phyloP scores from a whole-genome alignment of 2,113 vertebrate genomes.

The Tachycineta bicolor region DNA sequence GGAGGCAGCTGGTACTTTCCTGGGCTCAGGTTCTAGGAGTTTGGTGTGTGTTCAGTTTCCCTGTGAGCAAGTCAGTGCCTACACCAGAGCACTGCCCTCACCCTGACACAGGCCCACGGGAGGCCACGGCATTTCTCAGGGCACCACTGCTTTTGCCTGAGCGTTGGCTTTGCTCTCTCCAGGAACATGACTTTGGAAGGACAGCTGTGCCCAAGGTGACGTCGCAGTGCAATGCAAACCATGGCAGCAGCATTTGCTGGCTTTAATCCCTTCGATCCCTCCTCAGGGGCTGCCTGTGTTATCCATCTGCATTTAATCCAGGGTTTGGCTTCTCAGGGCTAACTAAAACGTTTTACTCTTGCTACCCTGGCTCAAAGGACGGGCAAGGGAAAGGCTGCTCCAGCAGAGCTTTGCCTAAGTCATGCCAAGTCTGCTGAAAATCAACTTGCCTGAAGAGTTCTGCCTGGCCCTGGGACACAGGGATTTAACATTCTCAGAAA shows the following conservation, averaged over 20 bases:
- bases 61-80: not conserved
- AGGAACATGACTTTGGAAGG: not conserved
- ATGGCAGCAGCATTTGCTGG: not conserved
- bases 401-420: not conserved
- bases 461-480: conserved; percentile 14
- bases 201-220: not conserved
- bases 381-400: not conserved
- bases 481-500: not conserved
- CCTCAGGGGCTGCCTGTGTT: not conserved
- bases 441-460: not conserved
- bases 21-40: not conserved
- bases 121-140: not conserved
- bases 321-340: not conserved
- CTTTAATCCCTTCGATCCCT: not conserved
- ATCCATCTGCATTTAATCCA: not conserved
- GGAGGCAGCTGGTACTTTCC: rapidly evolving
- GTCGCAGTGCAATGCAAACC: rapidly evolving
- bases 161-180: not conserved
- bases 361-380: not conserved
- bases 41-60: not conserved
- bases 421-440: not conserved
- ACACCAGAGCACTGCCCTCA: not conserved
- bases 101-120: not conserved
- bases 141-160: not conserved
- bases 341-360: not conserved